A percentile compares a stretch with the other conserved stretches of the same genome.
These are phyloP conservation scores for Ahaetulla prasina DNA, from an alignment of 2,113 vertebrate genomes.

Conservation along the genomic window DNA sequence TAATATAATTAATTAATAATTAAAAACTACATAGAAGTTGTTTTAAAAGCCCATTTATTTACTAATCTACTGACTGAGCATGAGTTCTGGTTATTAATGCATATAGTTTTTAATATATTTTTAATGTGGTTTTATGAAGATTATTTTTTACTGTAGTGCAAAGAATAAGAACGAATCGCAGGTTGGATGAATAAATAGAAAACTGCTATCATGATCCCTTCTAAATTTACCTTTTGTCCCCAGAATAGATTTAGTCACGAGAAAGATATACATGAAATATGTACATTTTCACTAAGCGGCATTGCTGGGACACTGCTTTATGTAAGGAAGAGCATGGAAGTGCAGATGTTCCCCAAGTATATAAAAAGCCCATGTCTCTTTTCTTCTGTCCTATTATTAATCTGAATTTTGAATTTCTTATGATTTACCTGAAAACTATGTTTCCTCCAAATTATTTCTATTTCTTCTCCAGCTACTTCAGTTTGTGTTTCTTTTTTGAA, in stretches of 20 bases:
- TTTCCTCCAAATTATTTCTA: fast-evolving
- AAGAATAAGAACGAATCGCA: background rate
- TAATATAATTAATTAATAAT: background rate
- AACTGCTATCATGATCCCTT: background rate
- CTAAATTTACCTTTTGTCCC: background rate
- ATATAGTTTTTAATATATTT: too few species aligned
- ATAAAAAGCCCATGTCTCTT: background rate
- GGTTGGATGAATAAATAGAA: background rate
- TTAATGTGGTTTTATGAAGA: background rate
- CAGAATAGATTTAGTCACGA: background rate
- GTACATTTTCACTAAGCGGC: background rate
- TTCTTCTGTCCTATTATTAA: background rate
- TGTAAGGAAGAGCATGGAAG: background rate
- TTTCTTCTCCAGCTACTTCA: background rate
- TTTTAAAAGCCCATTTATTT: background rate
- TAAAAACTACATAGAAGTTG: background rate
- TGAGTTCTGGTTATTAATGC: background rate
- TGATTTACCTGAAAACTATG: fast-evolving
- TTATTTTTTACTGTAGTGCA: background rate
- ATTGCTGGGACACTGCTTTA: background rate
- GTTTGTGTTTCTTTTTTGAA: background rate
- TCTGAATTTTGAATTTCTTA: fast-evolving
- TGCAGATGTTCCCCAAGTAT: background rate
- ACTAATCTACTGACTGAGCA: background rate
- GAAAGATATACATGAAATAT: background rate